Evolutionary conservation across 2,888 invertebrate species (phyloP).

Genomic region (Cantharis flavilabris): DNA sequence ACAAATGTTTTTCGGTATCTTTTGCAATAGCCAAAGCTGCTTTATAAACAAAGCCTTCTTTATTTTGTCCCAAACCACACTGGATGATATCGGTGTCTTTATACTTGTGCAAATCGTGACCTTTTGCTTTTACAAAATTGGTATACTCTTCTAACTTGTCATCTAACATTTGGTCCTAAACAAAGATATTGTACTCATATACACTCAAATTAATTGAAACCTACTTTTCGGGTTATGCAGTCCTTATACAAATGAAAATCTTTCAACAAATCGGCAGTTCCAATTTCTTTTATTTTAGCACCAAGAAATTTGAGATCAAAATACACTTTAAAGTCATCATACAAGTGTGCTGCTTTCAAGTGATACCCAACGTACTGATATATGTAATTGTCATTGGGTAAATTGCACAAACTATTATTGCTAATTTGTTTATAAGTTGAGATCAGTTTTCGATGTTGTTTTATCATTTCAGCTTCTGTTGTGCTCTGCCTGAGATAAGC

Average conservation of each 20-base stretch:
- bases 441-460: conserved; percentile 64
- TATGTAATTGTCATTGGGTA: conserved; percentile 75
- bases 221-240: conserved; percentile 61
- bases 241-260: conserved; percentile 69
- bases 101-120: conserved; percentile 65
- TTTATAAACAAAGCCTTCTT: conserved; percentile 61
- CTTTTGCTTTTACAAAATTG: conserved; percentile 65
- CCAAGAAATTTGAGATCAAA: conserved; percentile 72
- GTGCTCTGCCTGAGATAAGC: conserved; percentile 62
- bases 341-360: conserved; percentile 61
- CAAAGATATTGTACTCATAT: not conserved
- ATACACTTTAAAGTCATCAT: conserved; percentile 65
- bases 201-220: conserved; percentile 37
- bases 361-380: conserved; percentile 75
- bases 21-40: conserved; percentile 61
- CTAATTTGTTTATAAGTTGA: conserved; percentile 62
- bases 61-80: conserved; percentile 68
- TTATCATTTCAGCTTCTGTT: conserved; percentile 54
- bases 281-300: conserved; percentile 69
- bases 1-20: conserved; percentile 58
- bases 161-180: conserved; percentile 57
- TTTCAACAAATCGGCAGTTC: conserved; percentile 69
- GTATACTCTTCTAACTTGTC: conserved; percentile 60
- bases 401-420: conserved; percentile 59
- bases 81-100: conserved; percentile 70